phyloP scores from a whole-genome alignment of 64 coral and sea anemone genomes.

The Cladopsammia gracilis region DNA sequence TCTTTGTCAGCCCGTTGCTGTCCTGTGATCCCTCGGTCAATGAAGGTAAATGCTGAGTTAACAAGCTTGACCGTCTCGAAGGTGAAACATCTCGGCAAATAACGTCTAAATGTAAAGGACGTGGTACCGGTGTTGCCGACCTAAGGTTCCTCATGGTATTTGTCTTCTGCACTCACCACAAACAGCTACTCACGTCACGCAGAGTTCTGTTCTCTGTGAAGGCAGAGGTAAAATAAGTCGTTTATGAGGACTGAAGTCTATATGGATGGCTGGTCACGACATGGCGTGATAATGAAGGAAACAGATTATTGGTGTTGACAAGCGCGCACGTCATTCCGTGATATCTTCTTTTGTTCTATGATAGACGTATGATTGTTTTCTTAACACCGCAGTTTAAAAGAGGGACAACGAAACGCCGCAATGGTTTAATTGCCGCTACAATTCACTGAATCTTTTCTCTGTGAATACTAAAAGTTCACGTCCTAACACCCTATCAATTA shows the following conservation, averaged over 20 bases:
- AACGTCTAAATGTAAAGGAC: neutral
- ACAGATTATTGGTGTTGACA: neutral
- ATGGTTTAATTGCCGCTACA: neutral
- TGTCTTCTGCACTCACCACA: neutral
- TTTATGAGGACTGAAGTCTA: neutral
- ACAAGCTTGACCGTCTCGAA: neutral
- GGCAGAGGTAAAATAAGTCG: neutral
- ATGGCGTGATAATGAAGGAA: neutral
- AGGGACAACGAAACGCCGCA: neutral
- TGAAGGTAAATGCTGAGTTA: slow-evolving; percentile 3
- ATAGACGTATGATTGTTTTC: neutral
- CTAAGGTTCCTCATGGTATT: neutral
- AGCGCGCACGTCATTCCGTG: neutral
- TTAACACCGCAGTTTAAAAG: neutral
- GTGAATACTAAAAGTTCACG: neutral
- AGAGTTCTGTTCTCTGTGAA: neutral
- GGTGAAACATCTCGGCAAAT: neutral
- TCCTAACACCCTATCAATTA: no score
- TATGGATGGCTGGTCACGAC: neutral
- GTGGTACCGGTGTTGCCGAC: neutral
- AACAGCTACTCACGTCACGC: neutral
- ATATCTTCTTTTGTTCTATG: neutral
- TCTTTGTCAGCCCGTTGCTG: slow-evolving; percentile 3
- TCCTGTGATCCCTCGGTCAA: slow-evolving; percentile 18
- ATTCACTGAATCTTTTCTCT: slow-evolving; percentile 5